Conservation (phyloP, 2,888 invertebrate species). For the Amiota mariae region DNA sequence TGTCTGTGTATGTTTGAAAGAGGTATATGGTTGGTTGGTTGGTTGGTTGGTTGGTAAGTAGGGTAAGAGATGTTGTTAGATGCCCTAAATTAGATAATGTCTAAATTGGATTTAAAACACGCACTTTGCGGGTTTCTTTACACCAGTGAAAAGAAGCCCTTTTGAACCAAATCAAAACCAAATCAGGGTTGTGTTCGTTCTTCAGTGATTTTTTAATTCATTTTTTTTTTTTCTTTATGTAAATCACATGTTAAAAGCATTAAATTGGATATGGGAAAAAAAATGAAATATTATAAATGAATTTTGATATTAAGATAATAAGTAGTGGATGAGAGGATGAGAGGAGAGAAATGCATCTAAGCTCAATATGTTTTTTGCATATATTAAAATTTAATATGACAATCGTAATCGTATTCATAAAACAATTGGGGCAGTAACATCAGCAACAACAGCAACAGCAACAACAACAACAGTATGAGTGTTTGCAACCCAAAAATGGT, state of each 20-base stretch:
- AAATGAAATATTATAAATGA: background rate
- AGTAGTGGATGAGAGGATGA: background rate
- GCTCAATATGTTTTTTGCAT: constrained; percentile 17
- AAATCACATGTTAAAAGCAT: constrained; percentile 20
- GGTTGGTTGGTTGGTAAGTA: no score
- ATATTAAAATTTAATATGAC: background rate
- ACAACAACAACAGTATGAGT: background rate
- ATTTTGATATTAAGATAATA: background rate
- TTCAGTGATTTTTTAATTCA: constrained; percentile 8
- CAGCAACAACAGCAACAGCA: background rate
- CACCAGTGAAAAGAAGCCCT: constrained; percentile 12
- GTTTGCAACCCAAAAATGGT: constrained; percentile 5
- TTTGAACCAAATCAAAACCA: background rate
- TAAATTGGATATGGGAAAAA: background rate
- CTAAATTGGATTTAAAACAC: constrained; percentile 72
- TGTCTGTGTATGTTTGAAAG: constrained; percentile 2
- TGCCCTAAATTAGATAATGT: constrained; percentile 72
- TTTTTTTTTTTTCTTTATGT: constrained; percentile 12
- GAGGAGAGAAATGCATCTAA: no score
- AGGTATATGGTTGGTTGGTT: background rate
- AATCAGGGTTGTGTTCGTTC: background rate
- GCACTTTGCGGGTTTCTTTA: constrained; percentile 69
- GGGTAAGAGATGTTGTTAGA: constrained; percentile 41
- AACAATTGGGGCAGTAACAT: background rate
- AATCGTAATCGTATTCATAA: background rate